Evolutionary conservation across 2,888 invertebrate species (phyloP), one percentile per base, ranked within the genome.

Genomic region (Drosophila pegasa): DNA sequence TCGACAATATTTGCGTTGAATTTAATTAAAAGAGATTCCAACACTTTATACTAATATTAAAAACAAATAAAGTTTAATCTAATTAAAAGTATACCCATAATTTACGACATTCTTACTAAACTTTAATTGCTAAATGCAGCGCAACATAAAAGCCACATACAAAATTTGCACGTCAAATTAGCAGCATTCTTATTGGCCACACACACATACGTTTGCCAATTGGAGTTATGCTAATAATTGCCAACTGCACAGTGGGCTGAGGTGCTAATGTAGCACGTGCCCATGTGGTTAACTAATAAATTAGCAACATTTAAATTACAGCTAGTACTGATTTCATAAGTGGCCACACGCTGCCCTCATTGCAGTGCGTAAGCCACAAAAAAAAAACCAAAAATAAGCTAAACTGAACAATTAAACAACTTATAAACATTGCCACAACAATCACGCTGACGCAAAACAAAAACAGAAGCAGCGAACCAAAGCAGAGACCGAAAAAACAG

Each of bases 401-500:
- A 55, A 8, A 43, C 52, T 12, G 35, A 40, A 59, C 41, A 65
- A 58, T 43, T 48, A 43, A 58, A 48, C 38, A 41, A 68, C 58
- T 65, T 65, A 55, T 43, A 61, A 62, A 59, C 63, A 83, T 61
- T 68, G 51, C 65, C 61, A 48, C 47, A 68, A 56, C 50, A 27
- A 8, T 59, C 47, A 37, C 18, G 38, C 64, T 43, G 52, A 51
- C 37, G 40, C 55, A 67, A 55, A 78, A 71, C 56, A 68, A 79
- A 75, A 78, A 81, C 75, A 78, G 60, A 63, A 63, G 33, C 6
- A 43, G 66, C 27, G n/a, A 16, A 37, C 12, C 40, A 71, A 48
- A 65, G 55, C 59, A 40, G 48, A 78, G 62, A 76, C 43, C n/a
- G 54, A 35, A 63, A 70, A 75, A 87, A 82, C 81, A 82, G 81